A percentile compares a stretch with the other conserved stretches of the same genome.
Evolutionary conservation across 1,140 invertebrate genomes (phyloP).

Genomic region (Drosophila guanche): DNA sequence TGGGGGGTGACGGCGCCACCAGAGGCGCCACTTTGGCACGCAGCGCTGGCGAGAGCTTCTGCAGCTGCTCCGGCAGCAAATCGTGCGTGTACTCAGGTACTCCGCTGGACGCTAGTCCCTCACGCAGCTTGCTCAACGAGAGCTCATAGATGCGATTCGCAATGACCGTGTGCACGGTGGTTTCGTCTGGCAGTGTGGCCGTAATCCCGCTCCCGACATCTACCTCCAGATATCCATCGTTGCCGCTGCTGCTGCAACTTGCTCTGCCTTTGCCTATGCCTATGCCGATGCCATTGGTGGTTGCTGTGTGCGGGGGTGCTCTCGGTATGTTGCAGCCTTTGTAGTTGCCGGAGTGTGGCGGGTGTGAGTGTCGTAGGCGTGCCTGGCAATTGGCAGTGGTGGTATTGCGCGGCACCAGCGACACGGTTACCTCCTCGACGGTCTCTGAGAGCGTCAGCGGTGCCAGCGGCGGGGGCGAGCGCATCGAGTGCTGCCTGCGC

Average conservation of each 20-base stretch:
- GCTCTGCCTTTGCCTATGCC: not conserved
- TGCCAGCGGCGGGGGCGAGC: constrained; percentile 64
- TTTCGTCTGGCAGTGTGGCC: constrained; percentile 71
- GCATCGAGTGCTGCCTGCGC: constrained; percentile 19
- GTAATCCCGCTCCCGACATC: constrained; percentile 52
- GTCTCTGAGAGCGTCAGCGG: constrained; percentile 55
- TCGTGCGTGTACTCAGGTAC: constrained; percentile 70
- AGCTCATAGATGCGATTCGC: constrained; percentile 79
- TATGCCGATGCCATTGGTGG: constrained; percentile 1
- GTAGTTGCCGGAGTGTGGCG: not conserved
- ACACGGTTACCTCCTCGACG: constrained; percentile 76
- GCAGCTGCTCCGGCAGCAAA: constrained; percentile 57
- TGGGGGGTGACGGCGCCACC: constrained; percentile 52
- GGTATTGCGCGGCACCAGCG: constrained; percentile 71
- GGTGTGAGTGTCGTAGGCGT: constrained; percentile 26
- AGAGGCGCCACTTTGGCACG: constrained; percentile 67
- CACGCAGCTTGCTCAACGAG: constrained; percentile 73
- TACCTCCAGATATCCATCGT: constrained; percentile 42
- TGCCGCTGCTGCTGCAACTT: constrained; percentile 7
- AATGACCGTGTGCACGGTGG: constrained; percentile 81
- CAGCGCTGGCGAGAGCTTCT: constrained; percentile 66
- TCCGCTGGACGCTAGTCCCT: constrained; percentile 75
- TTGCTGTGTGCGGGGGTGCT: constrained; percentile 6
- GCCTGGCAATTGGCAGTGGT: constrained; percentile 66
- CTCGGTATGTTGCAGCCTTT: constrained; percentile 10